These are phyloP conservation scores for Therioaphis trifolii DNA, from an alignment of 2,888 invertebrate genomes.

Conservation along the genomic window DNA sequence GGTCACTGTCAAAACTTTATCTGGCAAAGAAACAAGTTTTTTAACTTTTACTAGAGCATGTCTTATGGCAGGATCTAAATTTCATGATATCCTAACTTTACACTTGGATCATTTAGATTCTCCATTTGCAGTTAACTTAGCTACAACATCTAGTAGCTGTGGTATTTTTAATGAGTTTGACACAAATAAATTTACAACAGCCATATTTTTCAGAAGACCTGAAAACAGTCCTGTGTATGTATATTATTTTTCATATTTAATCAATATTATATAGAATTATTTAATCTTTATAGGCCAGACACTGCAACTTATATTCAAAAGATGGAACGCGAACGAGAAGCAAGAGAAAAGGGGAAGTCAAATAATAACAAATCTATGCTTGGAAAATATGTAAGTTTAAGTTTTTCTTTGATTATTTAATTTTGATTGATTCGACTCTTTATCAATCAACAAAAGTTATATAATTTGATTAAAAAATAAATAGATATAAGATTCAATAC, in stretches of 20 bases:
- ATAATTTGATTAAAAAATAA: no score
- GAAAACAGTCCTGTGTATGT: constrained; percentile 46
- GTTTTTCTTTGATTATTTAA: no score
- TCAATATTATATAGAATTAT: neutral
- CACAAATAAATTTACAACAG: constrained; percentile 36
- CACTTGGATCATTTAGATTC: constrained; percentile 84
- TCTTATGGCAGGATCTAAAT: constrained; percentile 77
- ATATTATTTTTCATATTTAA: neutral
- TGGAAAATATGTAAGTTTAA: constrained; percentile 92
- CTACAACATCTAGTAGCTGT: constrained; percentile 44
- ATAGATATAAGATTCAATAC: no score
- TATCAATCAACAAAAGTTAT: no score
- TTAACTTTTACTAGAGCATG: constrained; percentile 82
- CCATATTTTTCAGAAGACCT: constrained; percentile 56
- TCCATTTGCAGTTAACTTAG: constrained; percentile 73
- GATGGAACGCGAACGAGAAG: constrained; percentile 89
- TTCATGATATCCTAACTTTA: constrained; percentile 82
- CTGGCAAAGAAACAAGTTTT: constrained; percentile 77
- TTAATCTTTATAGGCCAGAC: constrained; percentile 74
- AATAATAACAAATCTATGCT: constrained; percentile 96
- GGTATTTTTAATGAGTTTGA: constrained; percentile 6
- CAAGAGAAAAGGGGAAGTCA: constrained; percentile 86
- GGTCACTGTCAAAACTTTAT: constrained; percentile 76
- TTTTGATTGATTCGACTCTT: no score
- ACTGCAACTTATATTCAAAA: constrained; percentile 96